Conservation (phyloP, 23 tunicate genomes). For the Pegea sp. region DNA sequence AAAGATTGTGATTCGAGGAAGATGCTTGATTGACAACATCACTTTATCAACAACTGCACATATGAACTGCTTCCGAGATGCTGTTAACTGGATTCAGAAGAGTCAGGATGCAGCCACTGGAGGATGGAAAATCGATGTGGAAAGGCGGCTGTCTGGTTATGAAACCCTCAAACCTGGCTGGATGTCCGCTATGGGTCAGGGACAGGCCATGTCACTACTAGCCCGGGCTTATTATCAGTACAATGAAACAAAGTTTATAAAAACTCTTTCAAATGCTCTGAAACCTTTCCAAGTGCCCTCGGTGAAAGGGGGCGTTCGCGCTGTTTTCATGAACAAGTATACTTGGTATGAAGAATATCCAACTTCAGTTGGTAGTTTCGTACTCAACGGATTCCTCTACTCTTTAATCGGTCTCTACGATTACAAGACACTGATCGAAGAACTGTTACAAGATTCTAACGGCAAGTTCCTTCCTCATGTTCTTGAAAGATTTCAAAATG, state of each 20-base stretch:
- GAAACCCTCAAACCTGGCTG: constrained; percentile 65
- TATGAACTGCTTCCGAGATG: constrained; percentile 45
- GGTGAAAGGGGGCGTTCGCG: constrained; percentile 54
- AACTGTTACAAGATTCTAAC: constrained; percentile 9
- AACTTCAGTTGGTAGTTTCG: constrained; percentile 54
- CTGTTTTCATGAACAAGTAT: constrained; percentile 60
- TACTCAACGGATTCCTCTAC: constrained; percentile 87
- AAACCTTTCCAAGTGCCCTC: constrained; percentile 52
- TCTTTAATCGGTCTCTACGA: constrained; percentile 80
- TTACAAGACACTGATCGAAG: constrained; percentile 38
- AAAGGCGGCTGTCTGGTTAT: constrained; percentile 14
- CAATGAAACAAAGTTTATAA: constrained; percentile 3
- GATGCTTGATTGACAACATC: constrained; percentile 48
- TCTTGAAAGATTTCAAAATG: not conserved
- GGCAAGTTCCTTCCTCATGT: not conserved
- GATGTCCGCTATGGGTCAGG: constrained; percentile 99
- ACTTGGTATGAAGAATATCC: constrained; percentile 99
- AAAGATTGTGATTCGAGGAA: constrained; percentile 32
- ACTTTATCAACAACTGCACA: constrained; percentile 43
- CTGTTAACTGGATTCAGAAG: constrained; percentile 35
- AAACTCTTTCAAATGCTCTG: constrained; percentile 21
- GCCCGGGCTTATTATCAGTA: constrained; percentile 29
- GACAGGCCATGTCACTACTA: constrained; percentile 71
- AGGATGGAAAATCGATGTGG: constrained; percentile 58
- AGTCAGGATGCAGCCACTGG: constrained; percentile 48